Evolutionary conservation across 2,113 vertebrate species (phyloP).

Genomic region (Lophochroa leadbeateri): DNA sequence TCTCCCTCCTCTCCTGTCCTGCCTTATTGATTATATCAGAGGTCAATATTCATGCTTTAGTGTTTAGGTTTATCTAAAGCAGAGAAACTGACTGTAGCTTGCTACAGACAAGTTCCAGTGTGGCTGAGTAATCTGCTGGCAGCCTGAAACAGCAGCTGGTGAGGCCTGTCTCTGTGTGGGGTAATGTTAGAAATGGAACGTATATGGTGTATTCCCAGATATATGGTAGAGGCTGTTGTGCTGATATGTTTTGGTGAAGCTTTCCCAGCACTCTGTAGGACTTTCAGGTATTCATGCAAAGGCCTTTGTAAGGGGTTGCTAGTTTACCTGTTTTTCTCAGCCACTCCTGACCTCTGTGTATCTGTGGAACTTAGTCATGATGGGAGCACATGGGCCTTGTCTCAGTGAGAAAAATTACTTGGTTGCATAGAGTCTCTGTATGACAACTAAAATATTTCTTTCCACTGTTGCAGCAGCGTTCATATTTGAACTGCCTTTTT

Average conservation of each 20-base stretch:
- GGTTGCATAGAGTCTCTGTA: neutral
- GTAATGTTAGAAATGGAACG: rapidly evolving
- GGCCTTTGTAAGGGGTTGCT: neutral
- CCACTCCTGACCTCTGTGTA: neutral
- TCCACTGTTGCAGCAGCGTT: neutral
- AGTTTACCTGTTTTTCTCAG: neutral
- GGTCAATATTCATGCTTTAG: neutral
- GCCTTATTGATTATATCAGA: neutral
- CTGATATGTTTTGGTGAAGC: neutral
- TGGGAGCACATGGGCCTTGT: neutral
- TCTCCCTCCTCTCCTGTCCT: neutral
- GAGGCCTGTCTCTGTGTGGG: rapidly evolving
- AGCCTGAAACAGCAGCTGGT: neutral
- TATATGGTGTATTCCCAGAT: rapidly evolving
- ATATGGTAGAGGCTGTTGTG: rapidly evolving
- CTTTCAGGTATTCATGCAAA: rapidly evolving
- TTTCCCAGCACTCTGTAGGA: rapidly evolving
- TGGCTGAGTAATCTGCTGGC: rapidly evolving
- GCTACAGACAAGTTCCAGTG: rapidly evolving
- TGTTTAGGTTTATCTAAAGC: neutral
- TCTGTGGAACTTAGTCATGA: neutral
- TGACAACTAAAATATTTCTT: neutral
- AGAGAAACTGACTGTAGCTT: rapidly evolving
- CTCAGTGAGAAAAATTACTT: neutral
- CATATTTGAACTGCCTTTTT: neutral